Evolutionary conservation across 1,140 invertebrate species (phyloP), one percentile per base, ranked within the genome.

Genomic region (Caenorhabditis remanei): DNA sequence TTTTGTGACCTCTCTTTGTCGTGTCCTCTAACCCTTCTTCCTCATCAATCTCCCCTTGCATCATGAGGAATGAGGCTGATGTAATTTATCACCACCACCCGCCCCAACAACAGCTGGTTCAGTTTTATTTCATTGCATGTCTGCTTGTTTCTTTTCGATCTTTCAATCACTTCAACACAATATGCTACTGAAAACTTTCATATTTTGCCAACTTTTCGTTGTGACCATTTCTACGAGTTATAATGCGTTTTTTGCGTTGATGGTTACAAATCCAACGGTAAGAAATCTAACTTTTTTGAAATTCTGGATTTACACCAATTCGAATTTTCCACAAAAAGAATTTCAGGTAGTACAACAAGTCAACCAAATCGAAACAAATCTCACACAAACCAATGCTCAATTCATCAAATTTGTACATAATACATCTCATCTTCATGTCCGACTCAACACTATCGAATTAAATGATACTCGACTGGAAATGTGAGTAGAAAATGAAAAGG

Each of bases 61-160:
- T 71, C 65, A 71, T 71, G 65, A 46, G 65, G 65, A 43, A 43
- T n/a, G 41, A 71, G 65, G 19, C 40, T 71, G 65, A 71, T 71
- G 65, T 71, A 71, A 71, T 71, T 71, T 71, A 71, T 71, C 65
- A 71, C 21, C 65, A 40, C 40, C 65, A 40, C 19, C 21, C 65
- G 40, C 40, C 65, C 65, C 19, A 8, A 43, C 65, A 71, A 71
- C 65, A 71, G 65, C 65, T 71, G 65, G 65, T 71, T 71, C 24
- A 71, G 24, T 71, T 71, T 71, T 71, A 41, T 71, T 32, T 71
- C 65, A 21, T 43, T 71, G 40, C 46, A 46, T 71, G 65, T 71
- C 65, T 71, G 65, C 65, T 71, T 71, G 65, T 71, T 71, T 71
- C 65, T 71, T 71, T 71, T 71, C 65, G 65, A 71, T 71, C 65